phyloP scores from a whole-genome alignment of 1,140 invertebrate species.

The Drosophila busckii region DNA sequence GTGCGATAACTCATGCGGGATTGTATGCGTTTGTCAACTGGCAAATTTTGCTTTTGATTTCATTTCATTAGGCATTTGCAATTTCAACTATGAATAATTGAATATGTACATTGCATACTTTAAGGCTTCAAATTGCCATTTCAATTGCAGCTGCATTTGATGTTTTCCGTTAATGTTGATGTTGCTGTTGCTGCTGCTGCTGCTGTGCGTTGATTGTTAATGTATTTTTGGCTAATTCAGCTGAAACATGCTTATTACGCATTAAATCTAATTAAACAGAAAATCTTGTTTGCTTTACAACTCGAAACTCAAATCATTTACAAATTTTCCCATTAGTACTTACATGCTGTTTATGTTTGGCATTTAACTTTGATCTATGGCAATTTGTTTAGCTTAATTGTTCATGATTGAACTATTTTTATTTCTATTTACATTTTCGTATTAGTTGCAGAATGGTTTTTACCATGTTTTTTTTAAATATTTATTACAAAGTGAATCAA shows the following conservation, averaged over 20 bases:
- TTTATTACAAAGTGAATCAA: too few relatives aligned
- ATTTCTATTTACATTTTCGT: too few relatives aligned
- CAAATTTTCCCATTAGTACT: conserved; percentile 15
- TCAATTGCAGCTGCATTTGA: conserved; percentile 42
- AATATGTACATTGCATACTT: conserved; percentile 64
- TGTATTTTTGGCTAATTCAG: conserved; percentile 59
- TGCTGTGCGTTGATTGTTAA: too few relatives aligned
- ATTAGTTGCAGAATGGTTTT: too few relatives aligned
- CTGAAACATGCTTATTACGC: conserved; percentile 68
- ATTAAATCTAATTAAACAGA: conserved; percentile 72
- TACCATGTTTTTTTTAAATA: too few relatives aligned
- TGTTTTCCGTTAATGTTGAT: background rate
- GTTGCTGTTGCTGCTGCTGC: conserved; percentile 19
- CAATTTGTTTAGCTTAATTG: conserved; percentile 19
- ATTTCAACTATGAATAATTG: conserved; percentile 68
- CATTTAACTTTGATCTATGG: conserved; percentile 14
- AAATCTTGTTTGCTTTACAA: conserved; percentile 18
- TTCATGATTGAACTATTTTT: conserved; percentile 3
- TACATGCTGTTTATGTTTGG: conserved; percentile 1
- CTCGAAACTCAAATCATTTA: background rate
- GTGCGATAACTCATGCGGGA: background rate
- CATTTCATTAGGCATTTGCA: conserved; percentile 70
- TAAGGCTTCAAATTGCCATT: conserved; percentile 62
- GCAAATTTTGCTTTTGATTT: conserved; percentile 65
- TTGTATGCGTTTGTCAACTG: conserved; percentile 30